Base-by-base conservation (phyloP, 2,797 vertebrate species). In the Eurystomus glaucurus region DNA sequence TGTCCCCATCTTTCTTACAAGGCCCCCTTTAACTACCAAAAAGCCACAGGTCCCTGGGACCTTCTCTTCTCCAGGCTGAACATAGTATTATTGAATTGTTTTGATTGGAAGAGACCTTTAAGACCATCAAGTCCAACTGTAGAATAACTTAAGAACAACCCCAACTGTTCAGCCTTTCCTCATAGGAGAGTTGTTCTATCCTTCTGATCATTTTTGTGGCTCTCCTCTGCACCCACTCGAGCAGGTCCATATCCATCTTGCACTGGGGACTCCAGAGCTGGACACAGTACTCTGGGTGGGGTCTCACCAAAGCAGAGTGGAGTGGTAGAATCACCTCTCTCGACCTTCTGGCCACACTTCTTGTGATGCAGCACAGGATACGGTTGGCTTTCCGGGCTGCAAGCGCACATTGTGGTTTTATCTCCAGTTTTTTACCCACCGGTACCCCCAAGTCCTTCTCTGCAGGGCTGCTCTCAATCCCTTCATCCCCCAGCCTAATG, bases 371-470 rank as follows among this genome's bases (percentile, higher is more conserved):
- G 28, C 28, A 35, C 62, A 52, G 50, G n/a, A 29, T 35, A 11
- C 0, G 3, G 7, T 2, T 76, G 25, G 4, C 29, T 10, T 71
- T 68, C 52, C 43, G 65, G 11, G 7, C 31, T 62, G 31, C 0
- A 1, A 66, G 28, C 0, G 1, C 45, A 52, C 5, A 2, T 20
- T 51, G 5, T 2, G 0, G 0, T 29, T 17, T 85, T 46, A n/a
- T 4, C 20, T 26, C 21, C 35, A 61, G 6, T 7, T 92, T 62
- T 66, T 50, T 14, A 52, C 37, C 16, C 19, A 29, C 8, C 23
- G 14, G 9, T 21, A 60, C 2, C 8, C 8, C 7, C 12, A 64
- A 39, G 11, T 41, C 37, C 23, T 75, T n/a, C 25, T 83, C 11
- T 1, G 4, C 21, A 50, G 18, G 37, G 41, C 58, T 76, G 14